A percentile compares a stretch with the other conserved stretches of the same genome.
Evolutionary conservation across 2,888 invertebrate genomes (phyloP).

Genomic region (Cistogaster globosa): DNA sequence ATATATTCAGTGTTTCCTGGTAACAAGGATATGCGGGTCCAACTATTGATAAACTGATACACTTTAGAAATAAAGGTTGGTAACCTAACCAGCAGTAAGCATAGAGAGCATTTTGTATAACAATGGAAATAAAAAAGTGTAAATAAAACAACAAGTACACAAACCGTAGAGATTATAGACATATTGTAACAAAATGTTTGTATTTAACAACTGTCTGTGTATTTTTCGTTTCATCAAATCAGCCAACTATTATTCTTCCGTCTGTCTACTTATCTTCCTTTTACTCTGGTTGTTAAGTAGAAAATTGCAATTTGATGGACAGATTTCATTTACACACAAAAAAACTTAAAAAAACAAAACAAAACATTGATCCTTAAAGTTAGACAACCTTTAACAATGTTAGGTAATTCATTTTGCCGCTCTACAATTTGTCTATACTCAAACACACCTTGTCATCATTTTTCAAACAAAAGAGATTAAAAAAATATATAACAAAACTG

Average conservation of each 20-base stretch:
- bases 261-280: conserved; percentile 43
- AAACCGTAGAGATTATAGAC: conserved; percentile 40
- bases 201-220: conserved; percentile 37
- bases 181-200: conserved; percentile 42
- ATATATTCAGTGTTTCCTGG: conserved; percentile 2
- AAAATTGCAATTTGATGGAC: conserved; percentile 77
- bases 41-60: conserved; percentile 36
- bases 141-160: conserved; percentile 50
- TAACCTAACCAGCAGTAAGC: conserved; percentile 7
- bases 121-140: conserved; percentile 13
- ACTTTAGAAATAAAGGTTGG: conserved; percentile 23
- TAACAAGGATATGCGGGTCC: conserved; percentile 51
- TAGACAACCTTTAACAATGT: conserved; percentile 17
- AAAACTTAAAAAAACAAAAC: too few relatives aligned
- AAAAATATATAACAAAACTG: conserved; percentile 11
- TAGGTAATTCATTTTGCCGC: neutral
- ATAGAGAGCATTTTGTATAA: conserved; percentile 12
- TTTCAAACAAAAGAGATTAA: conserved; percentile 49
- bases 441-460: conserved; percentile 51
- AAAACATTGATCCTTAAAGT: conserved; percentile 32
- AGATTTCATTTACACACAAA: conserved; percentile 71
- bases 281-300: conserved; percentile 57
- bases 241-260: conserved; percentile 12
- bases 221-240: conserved; percentile 23
- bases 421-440: neutral